Percentiles rank a stretch among this genome's conserved stretches.
These are phyloP conservation scores for Prinia subflava DNA, from an alignment of 2,113 vertebrate genomes.

Conservation along the genomic window DNA sequence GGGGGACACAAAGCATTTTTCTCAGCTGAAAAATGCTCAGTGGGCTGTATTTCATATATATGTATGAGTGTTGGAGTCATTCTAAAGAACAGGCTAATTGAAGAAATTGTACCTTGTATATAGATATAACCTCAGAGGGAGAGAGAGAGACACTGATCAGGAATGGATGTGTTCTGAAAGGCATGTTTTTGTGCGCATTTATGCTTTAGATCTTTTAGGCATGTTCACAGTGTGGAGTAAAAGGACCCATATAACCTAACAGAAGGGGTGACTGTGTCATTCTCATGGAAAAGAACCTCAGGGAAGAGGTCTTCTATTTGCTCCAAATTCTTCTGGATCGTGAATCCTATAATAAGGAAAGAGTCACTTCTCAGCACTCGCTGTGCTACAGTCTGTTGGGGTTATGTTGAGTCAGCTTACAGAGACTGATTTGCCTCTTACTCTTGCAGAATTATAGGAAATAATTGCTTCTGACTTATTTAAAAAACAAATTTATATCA, in stretches of 20 bases:
- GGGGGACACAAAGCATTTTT: accelerated
- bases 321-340: neutral
- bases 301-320: neutral
- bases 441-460: neutral
- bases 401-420: neutral
- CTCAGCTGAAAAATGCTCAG: neutral
- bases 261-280: neutral
- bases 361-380: neutral
- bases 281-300: neutral
- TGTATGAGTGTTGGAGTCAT: neutral
- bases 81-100: neutral
- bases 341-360: neutral
- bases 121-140: neutral
- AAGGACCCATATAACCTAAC: neutral
- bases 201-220: neutral
- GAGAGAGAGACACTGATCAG: neutral
- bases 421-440: neutral
- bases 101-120: neutral
- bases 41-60: neutral
- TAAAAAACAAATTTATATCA: constrained; percentile 39
- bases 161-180: neutral
- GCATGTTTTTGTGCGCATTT: neutral
- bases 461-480: constrained; percentile 33
- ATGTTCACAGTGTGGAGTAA: neutral
- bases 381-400: neutral